Percentiles rank a stretch among this genome's conserved stretches.
Evolutionary conservation across 2,888 invertebrate species (phyloP).

Genomic region (Chrysodeixis includens): DNA sequence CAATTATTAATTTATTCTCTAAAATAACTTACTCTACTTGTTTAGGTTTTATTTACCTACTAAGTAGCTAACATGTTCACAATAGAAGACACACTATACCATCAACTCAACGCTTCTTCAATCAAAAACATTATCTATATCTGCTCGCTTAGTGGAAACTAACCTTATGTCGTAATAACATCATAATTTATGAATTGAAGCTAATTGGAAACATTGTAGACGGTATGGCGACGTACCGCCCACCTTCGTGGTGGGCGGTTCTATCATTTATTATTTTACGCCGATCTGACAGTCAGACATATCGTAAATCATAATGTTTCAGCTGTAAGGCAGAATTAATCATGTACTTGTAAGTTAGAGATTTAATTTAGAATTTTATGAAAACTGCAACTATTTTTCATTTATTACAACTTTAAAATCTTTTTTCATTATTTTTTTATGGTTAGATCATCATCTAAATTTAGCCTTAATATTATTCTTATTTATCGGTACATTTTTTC

Average conservation of each 20-base stretch:
- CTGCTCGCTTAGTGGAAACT: neutral
- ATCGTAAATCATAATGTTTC: neutral
- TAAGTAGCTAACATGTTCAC: too few species aligned
- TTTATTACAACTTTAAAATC: neutral
- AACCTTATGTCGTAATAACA: constrained; percentile 9
- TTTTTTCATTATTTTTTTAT: too few species aligned
- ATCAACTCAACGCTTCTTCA: too few species aligned
- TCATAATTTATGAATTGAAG: constrained; percentile 13
- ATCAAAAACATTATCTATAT: too few species aligned
- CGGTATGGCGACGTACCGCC: constrained; percentile 41
- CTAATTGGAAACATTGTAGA: constrained; percentile 29
- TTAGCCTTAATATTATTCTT: too few species aligned
- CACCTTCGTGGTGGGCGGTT: constrained; percentile 16
- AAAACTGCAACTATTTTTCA: too few species aligned
- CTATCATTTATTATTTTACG: neutral
- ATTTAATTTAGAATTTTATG: neutral
- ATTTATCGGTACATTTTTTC: too few species aligned
- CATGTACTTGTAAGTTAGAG: neutral
- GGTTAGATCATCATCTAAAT: too few species aligned
- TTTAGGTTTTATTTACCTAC: too few species aligned
- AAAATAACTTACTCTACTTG: too few species aligned
- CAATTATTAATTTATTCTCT: too few species aligned
- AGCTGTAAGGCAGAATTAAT: neutral
- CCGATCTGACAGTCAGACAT: neutral
- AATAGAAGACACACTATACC: too few species aligned